Evolutionary conservation across 2,797 vertebrate genomes (phyloP).

Genomic region (Alcedo atthis): DNA sequence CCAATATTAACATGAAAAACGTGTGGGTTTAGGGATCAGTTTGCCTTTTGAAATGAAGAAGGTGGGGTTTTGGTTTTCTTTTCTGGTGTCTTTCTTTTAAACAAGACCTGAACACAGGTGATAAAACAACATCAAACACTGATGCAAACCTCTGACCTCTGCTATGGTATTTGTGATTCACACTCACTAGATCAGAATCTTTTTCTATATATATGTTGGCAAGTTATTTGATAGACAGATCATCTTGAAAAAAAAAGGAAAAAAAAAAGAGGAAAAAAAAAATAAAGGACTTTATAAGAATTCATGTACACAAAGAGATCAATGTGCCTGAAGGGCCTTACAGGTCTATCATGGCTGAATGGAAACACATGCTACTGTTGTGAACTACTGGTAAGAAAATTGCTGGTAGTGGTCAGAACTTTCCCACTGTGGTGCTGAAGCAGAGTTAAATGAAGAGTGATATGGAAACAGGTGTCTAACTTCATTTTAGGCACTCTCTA

Average conservation of each 20-base stretch:
- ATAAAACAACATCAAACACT: background rate
- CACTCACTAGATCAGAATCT: background rate
- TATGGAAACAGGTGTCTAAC: background rate
- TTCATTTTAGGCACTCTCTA: background rate
- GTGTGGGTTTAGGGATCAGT: background rate
- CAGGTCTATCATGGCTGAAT: background rate
- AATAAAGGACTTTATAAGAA: background rate
- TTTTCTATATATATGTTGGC: background rate
- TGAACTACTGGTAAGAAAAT: background rate
- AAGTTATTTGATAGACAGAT: background rate
- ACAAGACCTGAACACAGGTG: background rate
- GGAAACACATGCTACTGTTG: background rate
- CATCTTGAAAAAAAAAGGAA: background rate
- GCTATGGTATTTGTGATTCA: background rate
- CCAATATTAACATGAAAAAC: background rate
- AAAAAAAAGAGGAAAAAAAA: background rate
- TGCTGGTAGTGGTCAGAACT: background rate
- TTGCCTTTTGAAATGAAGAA: background rate
- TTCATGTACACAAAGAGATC: background rate
- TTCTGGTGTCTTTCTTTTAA: background rate
- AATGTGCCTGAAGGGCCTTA: background rate
- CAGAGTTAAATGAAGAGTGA: background rate
- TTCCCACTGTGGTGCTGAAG: background rate
- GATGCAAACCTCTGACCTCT: background rate
- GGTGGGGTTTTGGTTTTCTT: no score